phyloP scores from a whole-genome alignment of 2,888 invertebrate species.

The Cecidostiba fungosa region DNA sequence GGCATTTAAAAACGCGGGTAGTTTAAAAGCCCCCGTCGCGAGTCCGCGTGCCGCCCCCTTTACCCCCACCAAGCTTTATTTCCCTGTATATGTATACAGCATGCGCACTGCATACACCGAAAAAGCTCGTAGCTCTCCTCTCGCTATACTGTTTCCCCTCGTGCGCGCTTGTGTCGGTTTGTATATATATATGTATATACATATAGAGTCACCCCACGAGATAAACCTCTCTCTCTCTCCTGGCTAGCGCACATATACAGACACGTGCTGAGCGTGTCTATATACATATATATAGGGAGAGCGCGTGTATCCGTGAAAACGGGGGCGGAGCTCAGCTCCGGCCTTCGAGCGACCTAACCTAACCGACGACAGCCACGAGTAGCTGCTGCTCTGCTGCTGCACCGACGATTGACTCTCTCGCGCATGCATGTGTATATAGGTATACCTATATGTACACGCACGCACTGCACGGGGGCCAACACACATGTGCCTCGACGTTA shows the following conservation, averaged over 20 bases:
- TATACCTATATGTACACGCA: conserved; percentile 30
- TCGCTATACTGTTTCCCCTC: conserved; percentile 11
- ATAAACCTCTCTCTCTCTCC: background rate
- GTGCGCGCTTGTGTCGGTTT: too few relatives aligned
- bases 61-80: background rate
- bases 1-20: conserved; percentile 62
- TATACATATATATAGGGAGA: background rate
- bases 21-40: conserved; percentile 54
- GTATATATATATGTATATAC: background rate
- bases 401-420: background rate
- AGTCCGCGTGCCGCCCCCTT: background rate
- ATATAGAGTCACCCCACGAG: conserved; percentile 2
- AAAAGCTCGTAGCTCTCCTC: conserved; percentile 44
- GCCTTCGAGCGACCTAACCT: conserved; percentile 51
- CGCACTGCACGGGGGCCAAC: background rate
- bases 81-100: too few relatives aligned
- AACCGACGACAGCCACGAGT: conserved; percentile 8
- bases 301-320: conserved; percentile 47
- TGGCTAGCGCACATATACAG: background rate
- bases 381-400: conserved; percentile 63
- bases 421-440: background rate
- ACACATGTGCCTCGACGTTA: conserved; percentile 61
- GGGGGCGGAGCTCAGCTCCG: conserved; percentile 56
- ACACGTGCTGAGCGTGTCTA: conserved; percentile 15
- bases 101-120: conserved; percentile 23